These are phyloP conservation scores for Ornithoptera alexandrae DNA, from an alignment of 2,888 invertebrate genomes.

Conservation along the genomic window DNA sequence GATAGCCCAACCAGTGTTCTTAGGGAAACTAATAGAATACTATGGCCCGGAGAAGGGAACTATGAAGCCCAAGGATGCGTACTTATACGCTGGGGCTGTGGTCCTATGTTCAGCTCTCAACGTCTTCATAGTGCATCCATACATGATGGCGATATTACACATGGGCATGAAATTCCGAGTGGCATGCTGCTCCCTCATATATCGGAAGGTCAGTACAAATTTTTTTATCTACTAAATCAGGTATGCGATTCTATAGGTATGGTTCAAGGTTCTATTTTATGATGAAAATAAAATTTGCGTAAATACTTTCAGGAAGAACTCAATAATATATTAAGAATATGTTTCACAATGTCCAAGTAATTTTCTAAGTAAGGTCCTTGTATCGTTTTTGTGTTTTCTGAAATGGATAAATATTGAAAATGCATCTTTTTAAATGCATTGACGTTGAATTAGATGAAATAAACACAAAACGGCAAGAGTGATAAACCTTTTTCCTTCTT, in stretches of 20 bases:
- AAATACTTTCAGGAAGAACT: too few relatives aligned
- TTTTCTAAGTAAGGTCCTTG: too few relatives aligned
- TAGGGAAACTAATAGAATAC: conserved; percentile 82
- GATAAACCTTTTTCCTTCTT: too few relatives aligned
- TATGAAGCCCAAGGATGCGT: conserved; percentile 80
- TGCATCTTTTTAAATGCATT: too few relatives aligned
- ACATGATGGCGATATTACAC: conserved; percentile 90
- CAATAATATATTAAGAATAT: too few relatives aligned
- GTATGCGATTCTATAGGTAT: not conserved
- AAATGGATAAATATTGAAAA: too few relatives aligned
- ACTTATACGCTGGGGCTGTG: conserved; percentile 86
- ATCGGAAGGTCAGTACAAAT: conserved; percentile 82
- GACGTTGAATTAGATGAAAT: too few relatives aligned
- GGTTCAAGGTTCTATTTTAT: too few relatives aligned
- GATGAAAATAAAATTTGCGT: too few relatives aligned
- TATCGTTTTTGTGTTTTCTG: too few relatives aligned
- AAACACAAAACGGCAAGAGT: too few relatives aligned
- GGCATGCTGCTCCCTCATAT: conserved; percentile 90
- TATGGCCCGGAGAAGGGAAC: conserved; percentile 66
- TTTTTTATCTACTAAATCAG: not conserved
- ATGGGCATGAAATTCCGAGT: conserved; percentile 92
- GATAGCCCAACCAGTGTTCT: conserved; percentile 82
- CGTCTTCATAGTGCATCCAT: conserved; percentile 91
- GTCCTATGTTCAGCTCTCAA: conserved; percentile 86
- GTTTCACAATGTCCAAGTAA: too few relatives aligned